Evolutionary conservation across 2,113 vertebrate species (phyloP), one percentile per base, ranked within the genome.

Genomic region (Marmota flaviventris): DNA sequence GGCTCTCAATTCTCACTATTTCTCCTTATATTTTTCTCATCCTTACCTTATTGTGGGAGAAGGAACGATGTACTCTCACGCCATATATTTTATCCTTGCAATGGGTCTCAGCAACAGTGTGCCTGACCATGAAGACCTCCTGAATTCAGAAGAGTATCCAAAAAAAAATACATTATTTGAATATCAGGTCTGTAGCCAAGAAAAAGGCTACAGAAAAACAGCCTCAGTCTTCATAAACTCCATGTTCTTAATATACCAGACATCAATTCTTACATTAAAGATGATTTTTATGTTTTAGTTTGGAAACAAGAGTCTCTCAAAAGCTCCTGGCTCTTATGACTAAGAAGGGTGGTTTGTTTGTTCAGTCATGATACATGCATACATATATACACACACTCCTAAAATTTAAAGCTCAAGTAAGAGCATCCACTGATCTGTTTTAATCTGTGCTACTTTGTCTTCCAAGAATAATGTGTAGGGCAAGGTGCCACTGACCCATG

Each of bases 271-370:
- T 93, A 65, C 63, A 56, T 13, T 22, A 86, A 67, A 63, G 18
- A 27, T 83, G 13, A 91, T 37, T 65, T 89, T 85, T 29, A 45
- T 87, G 20, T 84, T 92, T 83, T 75, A 75, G 67, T 93, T 82
- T 85, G 45, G 32, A 93, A 56, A 13, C 4, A 29, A 76, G n/a
- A 37, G 20, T 81, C 77, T 93, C 7, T 58, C 24, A 83, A 56
- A 85, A 58, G 27, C 79, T 94, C 29, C 4, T 76, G 18, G 8
- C n/a, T 94, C 27, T 34, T 93, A 69, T 69, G 16, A 76, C 51
- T 93, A 69, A 73, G 58, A 61, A 79, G 4, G 56, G 22, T 65
- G 5, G 22, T 63, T 22, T 48, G 3, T 58, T 93, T 90, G 5
- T 85, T 48, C 25, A 8, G 37, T 29, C 29, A 12, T 88, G 58